phyloP scores from a whole-genome alignment of 2,113 vertebrate genomes.

The Cisticola juncidis region DNA sequence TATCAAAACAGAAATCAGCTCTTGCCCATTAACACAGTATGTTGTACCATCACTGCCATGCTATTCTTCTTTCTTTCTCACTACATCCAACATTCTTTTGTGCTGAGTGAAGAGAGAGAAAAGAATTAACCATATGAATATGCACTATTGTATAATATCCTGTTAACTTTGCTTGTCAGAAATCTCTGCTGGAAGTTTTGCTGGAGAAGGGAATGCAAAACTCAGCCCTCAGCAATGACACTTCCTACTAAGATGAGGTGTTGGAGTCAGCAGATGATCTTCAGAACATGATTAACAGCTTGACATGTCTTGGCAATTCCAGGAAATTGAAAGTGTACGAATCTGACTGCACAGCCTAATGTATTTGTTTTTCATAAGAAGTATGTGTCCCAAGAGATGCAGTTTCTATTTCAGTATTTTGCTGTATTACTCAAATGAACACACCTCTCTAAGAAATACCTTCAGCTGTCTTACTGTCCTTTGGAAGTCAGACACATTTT shows the following conservation, averaged over 20 bases:
- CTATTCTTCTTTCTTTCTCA: not conserved
- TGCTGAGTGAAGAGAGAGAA: not conserved
- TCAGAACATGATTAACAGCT: not conserved
- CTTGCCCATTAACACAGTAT: not conserved
- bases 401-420: conserved; percentile 9
- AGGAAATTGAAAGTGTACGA: not conserved
- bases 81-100: not conserved
- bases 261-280: not conserved
- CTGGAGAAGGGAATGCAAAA: not conserved
- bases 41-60: not conserved
- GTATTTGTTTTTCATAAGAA: not conserved
- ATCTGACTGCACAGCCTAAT: not conserved
- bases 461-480: not conserved
- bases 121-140: not conserved
- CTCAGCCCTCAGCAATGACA: not conserved
- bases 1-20: not conserved
- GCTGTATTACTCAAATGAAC: not conserved
- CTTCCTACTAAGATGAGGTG: not conserved
- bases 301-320: not conserved
- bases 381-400: not conserved
- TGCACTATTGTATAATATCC: not conserved
- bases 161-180: not conserved
- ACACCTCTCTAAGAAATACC: not conserved
- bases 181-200: not conserved
- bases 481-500: not conserved